phyloP scores from a whole-genome alignment of 1,140 invertebrate genomes.

The Latrodectus geometricus region DNA sequence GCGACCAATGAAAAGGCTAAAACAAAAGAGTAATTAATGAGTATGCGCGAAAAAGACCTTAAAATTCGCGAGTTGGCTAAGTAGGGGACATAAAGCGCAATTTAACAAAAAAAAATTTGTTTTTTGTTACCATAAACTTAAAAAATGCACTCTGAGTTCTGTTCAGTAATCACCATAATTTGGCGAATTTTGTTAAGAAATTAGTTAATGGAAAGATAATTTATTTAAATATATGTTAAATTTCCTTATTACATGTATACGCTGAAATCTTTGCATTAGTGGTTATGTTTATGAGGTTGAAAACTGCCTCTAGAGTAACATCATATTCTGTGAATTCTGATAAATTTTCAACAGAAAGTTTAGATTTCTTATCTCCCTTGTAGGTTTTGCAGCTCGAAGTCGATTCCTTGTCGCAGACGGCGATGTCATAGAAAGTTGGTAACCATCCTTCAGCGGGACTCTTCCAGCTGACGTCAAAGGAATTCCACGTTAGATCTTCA shows the following conservation, averaged over 20 bases:
- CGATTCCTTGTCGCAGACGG: background rate
- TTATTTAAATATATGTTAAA: background rate
- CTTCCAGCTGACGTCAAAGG: constrained; percentile 10
- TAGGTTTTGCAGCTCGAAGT: background rate
- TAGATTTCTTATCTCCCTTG: background rate
- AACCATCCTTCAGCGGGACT: constrained; percentile 1
- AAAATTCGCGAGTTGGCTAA: too few relatives aligned
- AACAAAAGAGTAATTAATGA: too few relatives aligned
- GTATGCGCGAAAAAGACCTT: too few relatives aligned
- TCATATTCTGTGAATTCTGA: constrained; percentile 25
- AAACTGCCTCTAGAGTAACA: background rate
- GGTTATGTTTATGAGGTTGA: background rate
- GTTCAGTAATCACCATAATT: too few relatives aligned
- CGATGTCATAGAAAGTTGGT: constrained; percentile 10
- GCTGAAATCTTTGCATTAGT: background rate
- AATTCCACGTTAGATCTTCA: background rate
- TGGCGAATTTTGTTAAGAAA: too few relatives aligned
- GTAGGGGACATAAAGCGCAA: too few relatives aligned
- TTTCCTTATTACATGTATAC: constrained; percentile 15
- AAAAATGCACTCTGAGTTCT: too few relatives aligned
- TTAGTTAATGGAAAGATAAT: too few relatives aligned
- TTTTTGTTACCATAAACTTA: too few relatives aligned
- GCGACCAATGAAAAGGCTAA: too few relatives aligned
- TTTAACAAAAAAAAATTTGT: too few relatives aligned
- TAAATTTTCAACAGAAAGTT: background rate